Conservation (phyloP, 2,888 invertebrate genomes). For the Trachelus tabidus region DNA sequence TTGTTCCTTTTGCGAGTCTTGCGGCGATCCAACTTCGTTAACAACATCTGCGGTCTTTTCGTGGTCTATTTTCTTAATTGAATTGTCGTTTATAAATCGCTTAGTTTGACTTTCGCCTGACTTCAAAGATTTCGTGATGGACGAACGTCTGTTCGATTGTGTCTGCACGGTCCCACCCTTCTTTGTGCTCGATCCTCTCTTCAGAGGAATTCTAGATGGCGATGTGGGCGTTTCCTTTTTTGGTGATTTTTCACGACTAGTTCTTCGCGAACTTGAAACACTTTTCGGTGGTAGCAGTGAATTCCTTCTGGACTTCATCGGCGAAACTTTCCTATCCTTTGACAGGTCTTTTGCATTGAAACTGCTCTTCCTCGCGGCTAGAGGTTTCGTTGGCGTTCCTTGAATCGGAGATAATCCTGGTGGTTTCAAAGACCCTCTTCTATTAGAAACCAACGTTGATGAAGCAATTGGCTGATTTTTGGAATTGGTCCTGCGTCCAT, state of each 20-base stretch:
- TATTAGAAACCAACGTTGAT: conserved; percentile 5
- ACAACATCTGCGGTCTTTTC: neutral
- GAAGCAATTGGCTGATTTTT: conserved; percentile 25
- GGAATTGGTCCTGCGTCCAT: conserved; percentile 43
- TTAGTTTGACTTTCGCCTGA: neutral
- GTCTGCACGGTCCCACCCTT: neutral
- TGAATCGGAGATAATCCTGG: conserved; percentile 55
- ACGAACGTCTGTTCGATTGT: neutral
- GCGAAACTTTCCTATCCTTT: conserved; percentile 11
- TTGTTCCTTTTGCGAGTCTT: neutral
- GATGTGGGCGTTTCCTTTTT: conserved; percentile 39
- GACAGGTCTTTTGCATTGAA: neutral
- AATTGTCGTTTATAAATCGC: neutral
- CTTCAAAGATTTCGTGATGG: neutral
- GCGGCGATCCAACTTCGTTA: neutral
- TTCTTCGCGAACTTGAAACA: conserved; percentile 21
- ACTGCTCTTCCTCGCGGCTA: neutral
- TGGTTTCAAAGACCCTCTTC: conserved; percentile 27
- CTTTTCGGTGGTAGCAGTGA: conserved; percentile 31
- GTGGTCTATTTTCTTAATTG: neutral
- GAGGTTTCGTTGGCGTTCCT: conserved; percentile 54
- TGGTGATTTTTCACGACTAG: conserved; percentile 21
- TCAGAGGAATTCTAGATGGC: conserved; percentile 57
- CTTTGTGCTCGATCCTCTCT: conserved; percentile 25
- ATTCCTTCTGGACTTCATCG: conserved; percentile 31